Evolutionary conservation across 2,113 vertebrate genomes (phyloP).

Genomic region (Crypturellus undulatus): DNA sequence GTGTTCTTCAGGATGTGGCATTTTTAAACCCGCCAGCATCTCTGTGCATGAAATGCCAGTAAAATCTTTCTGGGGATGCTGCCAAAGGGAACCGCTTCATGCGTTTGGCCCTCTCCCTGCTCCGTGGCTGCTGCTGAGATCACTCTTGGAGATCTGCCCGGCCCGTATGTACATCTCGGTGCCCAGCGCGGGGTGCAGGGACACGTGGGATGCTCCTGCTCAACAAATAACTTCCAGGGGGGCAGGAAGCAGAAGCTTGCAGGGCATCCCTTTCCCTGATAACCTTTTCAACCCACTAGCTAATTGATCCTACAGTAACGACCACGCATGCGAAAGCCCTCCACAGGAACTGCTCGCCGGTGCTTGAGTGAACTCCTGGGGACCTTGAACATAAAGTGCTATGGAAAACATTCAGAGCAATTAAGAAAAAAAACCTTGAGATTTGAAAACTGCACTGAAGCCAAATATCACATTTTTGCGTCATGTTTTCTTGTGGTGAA

Average conservation of each 20-base stretch:
- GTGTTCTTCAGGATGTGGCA: neutral
- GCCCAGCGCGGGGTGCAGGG: neutral
- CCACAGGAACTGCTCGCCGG: neutral
- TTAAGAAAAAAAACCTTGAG: neutral
- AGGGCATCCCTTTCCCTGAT: neutral
- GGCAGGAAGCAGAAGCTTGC: neutral
- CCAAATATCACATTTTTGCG: neutral
- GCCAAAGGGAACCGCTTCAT: conserved; percentile 9
- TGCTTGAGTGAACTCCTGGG: neutral
- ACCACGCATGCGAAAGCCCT: neutral
- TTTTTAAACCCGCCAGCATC: conserved; percentile 25
- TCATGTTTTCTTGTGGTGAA: neutral
- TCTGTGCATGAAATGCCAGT: neutral
- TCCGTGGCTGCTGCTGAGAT: neutral
- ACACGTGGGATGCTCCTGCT: neutral
- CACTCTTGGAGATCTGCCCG: neutral
- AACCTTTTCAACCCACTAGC: neutral
- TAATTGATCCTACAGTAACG: neutral
- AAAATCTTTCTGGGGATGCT: conserved; percentile 50
- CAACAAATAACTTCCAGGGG: neutral
- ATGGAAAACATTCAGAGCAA: neutral
- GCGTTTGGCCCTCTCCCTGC: neutral
- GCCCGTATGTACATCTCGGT: rapidly evolving
- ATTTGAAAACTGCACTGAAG: neutral
- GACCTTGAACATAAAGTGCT: neutral